phyloP scores from a whole-genome alignment of 2,113 vertebrate genomes.

The Artemisiospiza belli region DNA sequence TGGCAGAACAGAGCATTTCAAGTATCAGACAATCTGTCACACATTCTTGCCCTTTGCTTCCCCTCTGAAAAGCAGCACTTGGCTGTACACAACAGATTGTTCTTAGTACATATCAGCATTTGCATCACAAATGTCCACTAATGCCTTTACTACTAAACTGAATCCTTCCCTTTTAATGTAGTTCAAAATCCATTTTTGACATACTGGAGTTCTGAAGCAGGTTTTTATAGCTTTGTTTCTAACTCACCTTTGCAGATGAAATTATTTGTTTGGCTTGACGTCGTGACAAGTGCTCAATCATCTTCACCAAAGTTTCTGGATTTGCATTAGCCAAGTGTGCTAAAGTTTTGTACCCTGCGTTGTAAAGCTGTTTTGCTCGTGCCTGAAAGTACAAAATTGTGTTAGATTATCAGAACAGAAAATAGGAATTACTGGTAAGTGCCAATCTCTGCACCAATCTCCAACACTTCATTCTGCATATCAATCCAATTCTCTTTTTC shows the following conservation, averaged over 20 bases:
- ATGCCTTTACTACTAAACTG: not conserved
- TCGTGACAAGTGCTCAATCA: conserved; percentile 82
- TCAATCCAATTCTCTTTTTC: not conserved
- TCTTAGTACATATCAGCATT: not conserved
- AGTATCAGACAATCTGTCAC: not conserved
- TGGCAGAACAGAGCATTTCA: not conserved
- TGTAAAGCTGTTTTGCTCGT: conserved; percentile 91
- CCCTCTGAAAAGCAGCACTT: not conserved
- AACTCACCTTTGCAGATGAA: conserved; percentile 89
- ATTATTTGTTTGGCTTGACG: conserved; percentile 88
- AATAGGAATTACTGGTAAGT: not conserved
- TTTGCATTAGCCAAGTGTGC: conserved; percentile 88
- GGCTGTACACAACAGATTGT: not conserved
- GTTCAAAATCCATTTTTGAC: not conserved
- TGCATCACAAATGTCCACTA: not conserved
- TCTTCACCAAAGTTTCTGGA: conserved; percentile 77
- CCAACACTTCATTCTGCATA: not conserved
- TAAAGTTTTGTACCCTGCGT: conserved; percentile 87
- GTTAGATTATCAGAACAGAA: not conserved
- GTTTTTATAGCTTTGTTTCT: not conserved
- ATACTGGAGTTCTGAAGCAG: not conserved
- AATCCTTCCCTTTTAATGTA: not conserved
- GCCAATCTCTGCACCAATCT: not conserved
- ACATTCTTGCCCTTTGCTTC: not conserved
- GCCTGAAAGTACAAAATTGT: conserved; percentile 70